Conservation (phyloP, 2,113 vertebrate genomes). For the Astatotilapia flaviijosephi region DNA sequence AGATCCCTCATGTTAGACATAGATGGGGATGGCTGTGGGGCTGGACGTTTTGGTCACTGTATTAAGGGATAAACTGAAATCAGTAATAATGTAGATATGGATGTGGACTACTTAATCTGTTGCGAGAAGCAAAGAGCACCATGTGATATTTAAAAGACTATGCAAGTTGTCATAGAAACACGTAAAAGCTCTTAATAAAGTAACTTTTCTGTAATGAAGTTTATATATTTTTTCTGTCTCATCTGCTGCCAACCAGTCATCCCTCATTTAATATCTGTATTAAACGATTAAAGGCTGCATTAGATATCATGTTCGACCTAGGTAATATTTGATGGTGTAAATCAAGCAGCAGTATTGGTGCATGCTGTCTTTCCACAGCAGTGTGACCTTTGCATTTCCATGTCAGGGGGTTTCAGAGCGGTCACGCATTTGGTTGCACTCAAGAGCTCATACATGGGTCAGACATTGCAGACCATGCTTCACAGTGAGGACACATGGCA, state of each 20-base stretch:
- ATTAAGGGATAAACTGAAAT: constrained; percentile 29
- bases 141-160: neutral
- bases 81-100: neutral
- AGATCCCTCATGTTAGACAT: neutral
- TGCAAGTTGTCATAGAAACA: neutral
- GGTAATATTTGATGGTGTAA: neutral
- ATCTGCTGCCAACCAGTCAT: neutral
- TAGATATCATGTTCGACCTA: neutral
- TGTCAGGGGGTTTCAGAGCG: neutral
- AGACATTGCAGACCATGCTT: neutral
- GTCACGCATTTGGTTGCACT: neutral
- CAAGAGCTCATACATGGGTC: neutral
- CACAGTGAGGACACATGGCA: neutral
- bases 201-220: neutral
- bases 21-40: neutral
- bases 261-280: neutral
- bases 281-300: neutral
- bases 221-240: neutral
- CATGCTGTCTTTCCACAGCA: neutral
- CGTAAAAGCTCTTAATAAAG: neutral
- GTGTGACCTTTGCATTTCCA: neutral
- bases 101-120: constrained; percentile 25
- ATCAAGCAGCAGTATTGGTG: neutral
- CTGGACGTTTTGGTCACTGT: constrained; percentile 7
- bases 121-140: neutral